Conservation (phyloP, 1,140 invertebrate species). For the Saccostrea cuccullata region DNA sequence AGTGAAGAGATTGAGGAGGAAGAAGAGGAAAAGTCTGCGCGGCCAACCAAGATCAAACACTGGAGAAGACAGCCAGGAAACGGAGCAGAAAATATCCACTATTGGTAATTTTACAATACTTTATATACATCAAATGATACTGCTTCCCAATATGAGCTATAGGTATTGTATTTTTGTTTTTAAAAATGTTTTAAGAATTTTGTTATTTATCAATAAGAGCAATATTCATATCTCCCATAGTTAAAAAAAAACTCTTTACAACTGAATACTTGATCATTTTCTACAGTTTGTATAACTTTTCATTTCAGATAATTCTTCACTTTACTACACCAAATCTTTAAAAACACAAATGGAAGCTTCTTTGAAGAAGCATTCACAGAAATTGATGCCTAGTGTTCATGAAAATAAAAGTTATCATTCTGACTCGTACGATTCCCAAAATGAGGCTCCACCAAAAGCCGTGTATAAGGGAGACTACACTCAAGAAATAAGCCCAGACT, state of each 20-base stretch:
- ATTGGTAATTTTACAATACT: constrained; percentile 8
- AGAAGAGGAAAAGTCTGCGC: constrained; percentile 55
- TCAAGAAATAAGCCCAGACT: constrained; percentile 30
- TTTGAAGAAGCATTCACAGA: constrained; percentile 49
- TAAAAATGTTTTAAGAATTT: too few species aligned
- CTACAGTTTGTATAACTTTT: not conserved
- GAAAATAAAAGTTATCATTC: constrained; percentile 58
- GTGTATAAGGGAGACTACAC: not conserved
- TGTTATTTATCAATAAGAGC: too few species aligned
- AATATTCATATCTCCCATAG: too few species aligned
- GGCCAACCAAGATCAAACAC: not conserved
- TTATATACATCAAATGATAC: not conserved
- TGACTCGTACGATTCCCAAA: constrained; percentile 65
- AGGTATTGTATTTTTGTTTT: too few species aligned
- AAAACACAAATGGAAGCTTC: constrained; percentile 52
- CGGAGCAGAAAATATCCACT: constrained; percentile 15
- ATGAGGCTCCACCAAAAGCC: constrained; percentile 56
- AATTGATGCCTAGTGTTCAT: constrained; percentile 43
- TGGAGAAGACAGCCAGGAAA: not conserved
- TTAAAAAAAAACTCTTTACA: too few species aligned
- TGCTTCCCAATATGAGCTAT: too few species aligned
- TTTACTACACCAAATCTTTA: constrained; percentile 56
- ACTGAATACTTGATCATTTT: too few species aligned
- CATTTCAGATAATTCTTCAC: constrained; percentile 58
- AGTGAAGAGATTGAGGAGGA: constrained; percentile 61